Base-by-base conservation (phyloP, 2,797 vertebrate genomes). In the Tokudaia muenninki region DNA sequence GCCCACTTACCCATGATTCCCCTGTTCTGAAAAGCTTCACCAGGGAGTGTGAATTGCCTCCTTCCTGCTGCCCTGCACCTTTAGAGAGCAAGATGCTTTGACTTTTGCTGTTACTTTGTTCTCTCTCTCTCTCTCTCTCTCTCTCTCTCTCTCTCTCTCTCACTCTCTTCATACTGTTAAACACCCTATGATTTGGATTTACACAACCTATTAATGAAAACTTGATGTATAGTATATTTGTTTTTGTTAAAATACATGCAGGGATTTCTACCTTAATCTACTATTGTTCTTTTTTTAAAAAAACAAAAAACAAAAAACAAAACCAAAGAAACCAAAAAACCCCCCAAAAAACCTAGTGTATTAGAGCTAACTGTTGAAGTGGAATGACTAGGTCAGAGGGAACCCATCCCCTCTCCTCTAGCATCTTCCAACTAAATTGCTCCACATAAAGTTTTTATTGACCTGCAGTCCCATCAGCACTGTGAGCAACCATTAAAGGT, bases 401-500 rank as follows among this genome's bases (percentile, higher is more conserved):
- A 31, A 57, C 9, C 34, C 47, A 70, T 13, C 13, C 31, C 31
- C 65, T n/a, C 83, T 70, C 63, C 63, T 16, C 65, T 6, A 0
- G 1, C 16, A 3, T 89, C n/a, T 88, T 79, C 87, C 79, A 52
- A 61, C 55, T 26, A 95, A 91, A 87, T 87, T 55, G 41, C 47
- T 95, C 67, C 93, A 92, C 57, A 80, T 70, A 95, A 59, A 96
- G n/a, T 11, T 92, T 96, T 96, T 65, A 91, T 61, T 59, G 89
- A 91, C 74, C 8, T 72, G 29, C 26, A 44, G 41, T 81, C n/a
- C 65, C 41, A 72, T 61, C 16, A 74, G 61, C 37, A 67, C 31
- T 65, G 75, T 63, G 65, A 78, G 67, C 89, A 37, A 86, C 87
- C 79, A 37, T 91, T 96, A 63, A 74, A 31, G 12, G 29, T 37